A percentile compares a stretch with the other conserved stretches of the same genome.
phyloP scores from a whole-genome alignment of 1,140 invertebrate genomes.

The Diuraphis noxia region DNA sequence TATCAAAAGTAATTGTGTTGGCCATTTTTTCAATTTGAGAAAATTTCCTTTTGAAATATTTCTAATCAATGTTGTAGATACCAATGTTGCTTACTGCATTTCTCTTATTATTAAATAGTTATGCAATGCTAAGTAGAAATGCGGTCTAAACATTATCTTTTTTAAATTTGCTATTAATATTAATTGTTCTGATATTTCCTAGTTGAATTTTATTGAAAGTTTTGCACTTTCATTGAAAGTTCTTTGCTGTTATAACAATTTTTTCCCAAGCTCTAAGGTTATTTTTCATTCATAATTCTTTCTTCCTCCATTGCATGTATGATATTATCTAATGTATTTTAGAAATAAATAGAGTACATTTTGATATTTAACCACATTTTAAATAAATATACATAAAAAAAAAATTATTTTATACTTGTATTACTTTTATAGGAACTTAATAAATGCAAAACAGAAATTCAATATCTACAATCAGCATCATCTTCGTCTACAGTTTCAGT shows the following conservation, averaged over 20 bases:
- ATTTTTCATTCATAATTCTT: too few species aligned
- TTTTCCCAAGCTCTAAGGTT: background rate
- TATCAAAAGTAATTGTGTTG: background rate
- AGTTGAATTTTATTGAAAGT: background rate
- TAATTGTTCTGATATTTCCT: background rate
- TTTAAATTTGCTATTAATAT: background rate
- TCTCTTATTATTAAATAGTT: background rate
- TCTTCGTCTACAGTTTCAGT: constrained; percentile 63
- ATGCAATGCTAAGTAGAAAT: background rate
- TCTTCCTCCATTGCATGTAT: too few species aligned
- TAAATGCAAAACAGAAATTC: constrained; percentile 85
- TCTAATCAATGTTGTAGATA: background rate
- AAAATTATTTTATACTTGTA: background rate
- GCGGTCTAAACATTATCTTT: background rate
- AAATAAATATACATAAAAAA: background rate
- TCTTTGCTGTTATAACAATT: background rate
- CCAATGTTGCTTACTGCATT: background rate
- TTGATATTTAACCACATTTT: background rate
- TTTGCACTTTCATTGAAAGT: background rate
- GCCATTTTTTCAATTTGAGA: too few species aligned
- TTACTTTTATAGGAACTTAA: constrained; percentile 72
- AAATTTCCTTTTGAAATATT: background rate
- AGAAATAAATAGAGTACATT: background rate
- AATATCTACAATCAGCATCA: constrained; percentile 85
- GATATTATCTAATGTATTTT: background rate